A percentile compares a stretch with the other conserved stretches of the same genome.
These are phyloP conservation scores for Lichenostomus cassidix DNA, from an alignment of 2,113 vertebrate genomes.

Conservation along the genomic window DNA sequence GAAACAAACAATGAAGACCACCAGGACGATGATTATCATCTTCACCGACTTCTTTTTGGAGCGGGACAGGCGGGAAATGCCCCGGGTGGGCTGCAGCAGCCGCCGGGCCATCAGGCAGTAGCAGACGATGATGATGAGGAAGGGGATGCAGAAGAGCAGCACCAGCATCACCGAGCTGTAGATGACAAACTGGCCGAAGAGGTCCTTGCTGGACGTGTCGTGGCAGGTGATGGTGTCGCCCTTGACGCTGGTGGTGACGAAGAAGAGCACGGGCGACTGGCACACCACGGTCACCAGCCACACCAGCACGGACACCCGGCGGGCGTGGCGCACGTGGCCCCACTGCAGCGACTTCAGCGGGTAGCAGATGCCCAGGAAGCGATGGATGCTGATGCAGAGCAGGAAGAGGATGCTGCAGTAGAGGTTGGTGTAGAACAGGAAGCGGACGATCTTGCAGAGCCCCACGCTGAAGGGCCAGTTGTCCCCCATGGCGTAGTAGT, in stretches of 20 bases:
- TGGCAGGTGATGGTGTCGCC: constrained; percentile 79
- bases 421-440: constrained; percentile 95
- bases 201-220: constrained; percentile 87
- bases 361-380: constrained; percentile 89
- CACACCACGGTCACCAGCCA: constrained; percentile 84
- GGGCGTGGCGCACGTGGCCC: constrained; percentile 82
- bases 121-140: constrained; percentile 86
- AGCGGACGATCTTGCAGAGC: constrained; percentile 92
- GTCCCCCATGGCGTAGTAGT: constrained; percentile 88
- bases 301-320: constrained; percentile 73
- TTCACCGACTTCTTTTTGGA: constrained; percentile 92
- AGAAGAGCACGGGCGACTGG: constrained; percentile 89
- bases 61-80: constrained; percentile 66
- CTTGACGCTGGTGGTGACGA: constrained; percentile 79
- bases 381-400: constrained; percentile 91
- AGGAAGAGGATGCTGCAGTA: constrained; percentile 96
- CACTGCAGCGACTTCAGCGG: constrained; percentile 86
- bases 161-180: constrained; percentile 88
- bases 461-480: constrained; percentile 91
- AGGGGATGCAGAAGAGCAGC: constrained; percentile 87
- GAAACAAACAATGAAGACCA: constrained; percentile 90
- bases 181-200: constrained; percentile 86
- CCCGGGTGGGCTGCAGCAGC: constrained; percentile 77
- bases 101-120: constrained; percentile 87
- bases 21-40: constrained; percentile 91